phyloP scores from a whole-genome alignment of 2,888 invertebrate genomes.

The Microchrysa polita region DNA sequence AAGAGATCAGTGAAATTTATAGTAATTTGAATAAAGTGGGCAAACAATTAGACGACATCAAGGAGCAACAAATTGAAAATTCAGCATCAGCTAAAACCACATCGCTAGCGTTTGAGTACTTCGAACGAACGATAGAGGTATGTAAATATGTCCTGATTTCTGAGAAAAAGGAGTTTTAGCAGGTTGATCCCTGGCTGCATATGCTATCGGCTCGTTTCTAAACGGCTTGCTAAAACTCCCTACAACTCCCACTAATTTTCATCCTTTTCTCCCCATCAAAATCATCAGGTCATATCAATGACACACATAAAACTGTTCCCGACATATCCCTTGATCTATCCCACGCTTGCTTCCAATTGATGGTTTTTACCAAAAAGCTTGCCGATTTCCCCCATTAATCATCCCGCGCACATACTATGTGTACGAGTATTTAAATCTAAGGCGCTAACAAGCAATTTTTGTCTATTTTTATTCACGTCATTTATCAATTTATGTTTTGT shows the following conservation, averaged over 20 bases:
- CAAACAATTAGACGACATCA: slow-evolving; percentile 70
- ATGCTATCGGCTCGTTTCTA: too few relatives aligned
- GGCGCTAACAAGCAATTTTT: slow-evolving; percentile 3
- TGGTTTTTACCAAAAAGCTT: slow-evolving; percentile 7
- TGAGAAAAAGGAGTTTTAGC: too few relatives aligned
- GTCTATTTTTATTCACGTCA: slow-evolving; percentile 26
- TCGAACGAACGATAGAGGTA: slow-evolving; percentile 82
- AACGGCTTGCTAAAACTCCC: too few relatives aligned
- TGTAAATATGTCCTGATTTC: slow-evolving; percentile 57
- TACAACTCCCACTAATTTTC: too few relatives aligned
- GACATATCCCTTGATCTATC: neutral
- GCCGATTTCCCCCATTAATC: slow-evolving; percentile 23
- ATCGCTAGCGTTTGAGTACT: slow-evolving; percentile 76
- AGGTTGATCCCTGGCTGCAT: too few relatives aligned
- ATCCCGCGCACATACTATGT: too few relatives aligned
- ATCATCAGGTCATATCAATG: too few relatives aligned
- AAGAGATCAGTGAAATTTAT: slow-evolving; percentile 77
- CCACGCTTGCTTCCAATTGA: slow-evolving; percentile 34
- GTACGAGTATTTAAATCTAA: slow-evolving; percentile 15
- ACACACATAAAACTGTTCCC: too few relatives aligned
- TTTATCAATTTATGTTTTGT: slow-evolving; percentile 19
- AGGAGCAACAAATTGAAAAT: slow-evolving; percentile 78
- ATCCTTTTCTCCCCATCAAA: too few relatives aligned
- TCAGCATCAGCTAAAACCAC: slow-evolving; percentile 75
- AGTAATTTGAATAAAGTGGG: slow-evolving; percentile 75